Conservation (phyloP, 2,888 invertebrate species). For the Caenorhabditis doughertyi region DNA sequence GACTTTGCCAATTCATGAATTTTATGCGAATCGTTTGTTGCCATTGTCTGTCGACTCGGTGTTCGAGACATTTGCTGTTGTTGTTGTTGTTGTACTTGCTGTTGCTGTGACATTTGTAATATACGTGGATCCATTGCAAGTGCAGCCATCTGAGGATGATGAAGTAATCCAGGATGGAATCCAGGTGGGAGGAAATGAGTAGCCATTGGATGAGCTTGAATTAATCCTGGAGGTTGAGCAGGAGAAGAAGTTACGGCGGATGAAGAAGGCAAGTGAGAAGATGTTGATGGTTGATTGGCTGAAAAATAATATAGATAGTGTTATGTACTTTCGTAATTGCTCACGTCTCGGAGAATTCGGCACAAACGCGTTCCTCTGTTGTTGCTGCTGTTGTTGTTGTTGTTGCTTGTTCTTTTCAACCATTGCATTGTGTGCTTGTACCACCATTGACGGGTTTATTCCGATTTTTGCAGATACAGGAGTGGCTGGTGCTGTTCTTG, state of each 20-base stretch:
- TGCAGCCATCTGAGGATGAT: conserved; percentile 37
- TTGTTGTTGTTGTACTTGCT: conserved; percentile 25
- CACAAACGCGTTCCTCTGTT: conserved; percentile 8
- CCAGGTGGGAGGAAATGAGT: conserved; percentile 35
- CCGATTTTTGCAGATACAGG: conserved; percentile 30
- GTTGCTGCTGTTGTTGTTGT: conserved; percentile 30
- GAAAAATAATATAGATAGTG: background rate
- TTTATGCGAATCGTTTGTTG: conserved; percentile 40
- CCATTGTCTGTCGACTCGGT: conserved; percentile 52
- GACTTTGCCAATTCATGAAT: conserved; percentile 59
- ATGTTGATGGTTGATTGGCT: conserved; percentile 12
- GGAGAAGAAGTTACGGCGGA: background rate
- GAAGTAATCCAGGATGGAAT: conserved; percentile 38
- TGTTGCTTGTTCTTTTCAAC: conserved; percentile 26
- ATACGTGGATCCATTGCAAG: conserved; percentile 51
- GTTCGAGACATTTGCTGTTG: conserved; percentile 51
- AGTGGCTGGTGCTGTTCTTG: conserved; percentile 6
- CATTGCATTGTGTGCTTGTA: background rate
- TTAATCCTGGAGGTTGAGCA: conserved; percentile 21
- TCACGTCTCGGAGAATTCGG: conserved; percentile 18
- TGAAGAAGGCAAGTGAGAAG: background rate
- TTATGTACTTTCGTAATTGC: background rate
- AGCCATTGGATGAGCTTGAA: conserved; percentile 39
- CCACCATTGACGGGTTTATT: conserved; percentile 34
- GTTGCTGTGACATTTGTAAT: conserved; percentile 21